Base-by-base conservation (phyloP, 37 sponge, comb jelly and placozoan genomes). In the Chondrosia reniformis region DNA sequence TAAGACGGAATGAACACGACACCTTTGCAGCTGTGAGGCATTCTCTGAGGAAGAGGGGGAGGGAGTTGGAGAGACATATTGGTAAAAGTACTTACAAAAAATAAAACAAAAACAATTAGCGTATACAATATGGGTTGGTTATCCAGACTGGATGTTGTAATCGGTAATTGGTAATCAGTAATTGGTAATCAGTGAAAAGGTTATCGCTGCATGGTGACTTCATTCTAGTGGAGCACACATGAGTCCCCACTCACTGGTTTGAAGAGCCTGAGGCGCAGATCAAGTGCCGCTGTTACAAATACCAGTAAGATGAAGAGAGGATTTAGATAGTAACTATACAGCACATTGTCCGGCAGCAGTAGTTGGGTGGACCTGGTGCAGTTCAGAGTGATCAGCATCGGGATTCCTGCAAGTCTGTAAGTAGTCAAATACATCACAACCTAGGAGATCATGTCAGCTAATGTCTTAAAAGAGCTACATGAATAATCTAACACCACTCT, bases 381-480 rank as follows among this genome's bases (percentile, higher is more conserved):
- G 80, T 80, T 83, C 34, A 81, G 86, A 2, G 8, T 17, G 9
- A 91, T 77, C 15, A 86, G 4, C 22, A 84, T 77, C 36, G 91
- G 80, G 46, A 91, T 46, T 10, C 91, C 91, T 79, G 83, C 78
- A 28, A 91, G 41, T 45, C 91, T 91, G 77, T 4, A 24, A 33
- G n/a, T n/a, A n/a, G n/a, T n/a, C n/a, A n/a, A n/a, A n/a, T n/a
- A n/a, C n/a, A n/a, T n/a, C n/a, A n/a, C n/a, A n/a, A n/a, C n/a
- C n/a, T n/a, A n/a, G n/a, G n/a, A n/a, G n/a, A n/a, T n/a, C n/a
- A n/a, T n/a, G n/a, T n/a, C n/a, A n/a, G n/a, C n/a, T n/a, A n/a
- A n/a, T n/a, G n/a, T n/a, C n/a, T n/a, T n/a, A n/a, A n/a, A n/a
- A n/a, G n/a, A n/a, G n/a, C n/a, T n/a, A n/a, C n/a, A n/a, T n/a